Evolutionary conservation across 2,113 vertebrate genomes (phyloP), one percentile per base, ranked within the genome.

Genomic region (Pseudois nayaur): DNA sequence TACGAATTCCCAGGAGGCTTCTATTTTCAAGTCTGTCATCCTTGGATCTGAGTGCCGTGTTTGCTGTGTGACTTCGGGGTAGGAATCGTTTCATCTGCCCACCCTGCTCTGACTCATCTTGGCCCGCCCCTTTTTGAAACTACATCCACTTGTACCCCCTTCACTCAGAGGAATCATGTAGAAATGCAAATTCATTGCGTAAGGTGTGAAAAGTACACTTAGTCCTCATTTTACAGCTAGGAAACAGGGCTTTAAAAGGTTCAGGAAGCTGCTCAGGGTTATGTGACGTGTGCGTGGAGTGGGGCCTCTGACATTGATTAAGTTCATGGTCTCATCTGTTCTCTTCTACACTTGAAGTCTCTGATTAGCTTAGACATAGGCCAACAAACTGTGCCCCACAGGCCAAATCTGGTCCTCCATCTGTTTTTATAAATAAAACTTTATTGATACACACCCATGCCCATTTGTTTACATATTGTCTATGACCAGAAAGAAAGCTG

Each of bases 341-440:
- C 31, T 48, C 3, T 81, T 64, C 25, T 27, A 36, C 10, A 45
- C 8, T 71, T 90, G 36, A 21, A 33, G 23, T 55, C 43, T 85
- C 45, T 31, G 33, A 14, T n/a, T 62, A 52, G 6, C n/a, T 71
- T 79, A 50, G n/a, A 84, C 3, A 50, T 7, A 84, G 85, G n/a
- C 23, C 54, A 40, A 36, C 2, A n/a, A 74, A 57, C n/a, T 29
- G 5, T 55, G 13, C 11, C 25, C 55, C 60, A 55, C 10, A 33
- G 12, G 31, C 25, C 62, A 71, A 55, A 60, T 40, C 2, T 54
- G 55, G 57, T 15, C 16, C 8, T 31, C 50, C 16, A 13, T 21
- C 60, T 91, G 36, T 55, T 84, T 92, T 79, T 84, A 57, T 81
- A 79, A 91, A 71, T 84, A 43, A 95, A 92, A 84, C 84, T 96